Evolutionary conservation across 2,888 invertebrate genomes (phyloP).

Genomic region (Flexamia atlantica): DNA sequence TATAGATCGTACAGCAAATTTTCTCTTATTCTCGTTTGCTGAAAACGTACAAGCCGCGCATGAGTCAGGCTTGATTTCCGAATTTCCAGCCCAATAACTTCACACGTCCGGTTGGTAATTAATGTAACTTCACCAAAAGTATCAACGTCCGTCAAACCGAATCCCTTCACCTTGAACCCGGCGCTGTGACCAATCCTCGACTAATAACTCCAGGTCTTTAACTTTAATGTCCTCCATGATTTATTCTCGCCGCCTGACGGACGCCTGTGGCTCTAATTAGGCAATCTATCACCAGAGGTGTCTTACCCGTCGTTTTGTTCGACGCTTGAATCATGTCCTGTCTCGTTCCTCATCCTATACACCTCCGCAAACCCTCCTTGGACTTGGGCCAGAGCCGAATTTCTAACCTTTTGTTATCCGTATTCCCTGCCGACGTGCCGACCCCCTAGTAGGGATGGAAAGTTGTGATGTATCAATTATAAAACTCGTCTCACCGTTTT

Average conservation of each 20-base stretch:
- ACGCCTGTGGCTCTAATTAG: slow-evolving; percentile 13
- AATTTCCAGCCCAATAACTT: too few relatives aligned
- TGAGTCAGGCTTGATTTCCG: too few relatives aligned
- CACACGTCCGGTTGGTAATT: too few relatives aligned
- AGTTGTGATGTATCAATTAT: slow-evolving; percentile 7
- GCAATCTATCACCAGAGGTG: slow-evolving; percentile 38
- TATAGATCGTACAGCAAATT: too few relatives aligned
- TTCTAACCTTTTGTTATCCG: not conserved
- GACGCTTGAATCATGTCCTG: not conserved
- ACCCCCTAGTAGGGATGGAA: too few relatives aligned
- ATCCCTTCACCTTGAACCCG: slow-evolving; percentile 11
- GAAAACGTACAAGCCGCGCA: too few relatives aligned
- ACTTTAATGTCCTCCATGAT: slow-evolving; percentile 38
- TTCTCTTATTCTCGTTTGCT: too few relatives aligned
- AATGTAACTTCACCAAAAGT: too few relatives aligned
- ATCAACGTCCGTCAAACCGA: too few relatives aligned
- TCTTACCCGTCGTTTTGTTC: slow-evolving; percentile 30
- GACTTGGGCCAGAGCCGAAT: slow-evolving; percentile 21
- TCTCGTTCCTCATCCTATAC: not conserved
- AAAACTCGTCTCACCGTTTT: slow-evolving; percentile 9
- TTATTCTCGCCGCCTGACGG: not conserved
- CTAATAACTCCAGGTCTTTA: slow-evolving; percentile 31
- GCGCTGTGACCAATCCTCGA: slow-evolving; percentile 20
- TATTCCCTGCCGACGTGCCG: not conserved
- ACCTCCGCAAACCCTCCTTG: not conserved